phyloP scores from a whole-genome alignment of 2,113 vertebrate genomes.

The Polyodon spathula region DNA sequence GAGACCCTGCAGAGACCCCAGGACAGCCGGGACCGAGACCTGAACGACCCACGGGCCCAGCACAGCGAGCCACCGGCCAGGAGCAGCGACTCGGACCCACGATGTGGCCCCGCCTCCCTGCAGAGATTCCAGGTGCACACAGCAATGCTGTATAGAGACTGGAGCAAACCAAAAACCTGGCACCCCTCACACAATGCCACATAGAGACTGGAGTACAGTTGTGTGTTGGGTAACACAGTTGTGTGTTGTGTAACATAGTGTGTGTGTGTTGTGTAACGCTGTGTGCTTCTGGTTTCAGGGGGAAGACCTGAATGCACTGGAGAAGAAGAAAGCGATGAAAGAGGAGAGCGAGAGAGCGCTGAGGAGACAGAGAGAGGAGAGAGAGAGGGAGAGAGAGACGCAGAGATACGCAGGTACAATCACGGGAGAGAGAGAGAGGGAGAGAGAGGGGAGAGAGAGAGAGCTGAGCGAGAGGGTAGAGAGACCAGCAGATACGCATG shows the following conservation, averaged over 20 bases:
- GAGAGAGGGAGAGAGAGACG: constrained; percentile 27
- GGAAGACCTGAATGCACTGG: constrained; percentile 31
- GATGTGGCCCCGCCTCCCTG: constrained; percentile 57
- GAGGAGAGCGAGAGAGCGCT: constrained; percentile 35
- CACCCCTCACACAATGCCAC: no score
- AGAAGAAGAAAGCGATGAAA: constrained; percentile 41
- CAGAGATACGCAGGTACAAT: constrained; percentile 45
- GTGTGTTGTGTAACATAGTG: not conserved
- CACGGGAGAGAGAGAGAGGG: not conserved
- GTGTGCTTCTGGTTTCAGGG: constrained; percentile 37
- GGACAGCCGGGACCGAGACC: constrained; percentile 46
- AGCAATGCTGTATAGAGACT: not conserved
- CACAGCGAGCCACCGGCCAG: constrained; percentile 14
- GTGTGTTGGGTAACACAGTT: not conserved
- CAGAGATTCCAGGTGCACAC: constrained; percentile 46
- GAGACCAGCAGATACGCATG: constrained; percentile 31
- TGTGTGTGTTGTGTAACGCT: constrained; percentile 9
- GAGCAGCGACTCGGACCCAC: constrained; percentile 23
- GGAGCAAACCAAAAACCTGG: not conserved
- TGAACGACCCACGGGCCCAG: constrained; percentile 39
- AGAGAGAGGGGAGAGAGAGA: constrained; percentile 19
- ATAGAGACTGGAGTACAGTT: no score
- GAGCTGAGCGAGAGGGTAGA: constrained; percentile 42
- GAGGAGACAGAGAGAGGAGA: constrained; percentile 39
- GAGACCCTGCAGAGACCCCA: constrained; percentile 40